Percentiles rank a stretch among this genome's conserved stretches.
These are phyloP conservation scores for Notothenia coriiceps DNA, from an alignment of 2,113 vertebrate genomes.

Conservation along the genomic window DNA sequence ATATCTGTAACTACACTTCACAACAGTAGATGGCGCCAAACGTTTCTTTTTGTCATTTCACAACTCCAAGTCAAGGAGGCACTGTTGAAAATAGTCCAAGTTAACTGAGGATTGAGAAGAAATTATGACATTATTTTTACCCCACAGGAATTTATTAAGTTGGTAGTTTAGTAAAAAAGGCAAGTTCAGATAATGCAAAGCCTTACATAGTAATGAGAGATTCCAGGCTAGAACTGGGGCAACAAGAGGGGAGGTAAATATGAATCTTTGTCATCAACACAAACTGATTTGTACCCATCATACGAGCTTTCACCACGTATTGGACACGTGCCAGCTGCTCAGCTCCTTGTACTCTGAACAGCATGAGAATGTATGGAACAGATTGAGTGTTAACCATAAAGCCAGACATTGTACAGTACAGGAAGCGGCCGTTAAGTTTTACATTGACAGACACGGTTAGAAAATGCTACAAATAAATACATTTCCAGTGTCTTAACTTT, in stretches of 20 bases:
- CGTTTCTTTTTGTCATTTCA: not conserved
- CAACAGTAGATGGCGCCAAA: conserved; percentile 39
- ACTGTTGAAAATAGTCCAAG: not conserved
- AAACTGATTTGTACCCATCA: not conserved
- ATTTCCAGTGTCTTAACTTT: not conserved
- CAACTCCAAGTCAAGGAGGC: not conserved
- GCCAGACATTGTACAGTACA: not conserved
- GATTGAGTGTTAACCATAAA: not conserved
- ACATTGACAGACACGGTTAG: not conserved
- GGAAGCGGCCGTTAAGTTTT: not conserved
- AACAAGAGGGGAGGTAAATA: not conserved
- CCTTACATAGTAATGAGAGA: conserved; percentile 1
- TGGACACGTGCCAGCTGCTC: not conserved
- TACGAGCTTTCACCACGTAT: not conserved
- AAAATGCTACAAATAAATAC: not conserved
- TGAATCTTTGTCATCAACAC: not conserved
- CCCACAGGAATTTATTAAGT: not conserved
- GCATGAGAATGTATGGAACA: not conserved
- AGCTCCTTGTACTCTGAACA: not conserved
- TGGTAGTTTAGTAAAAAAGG: not conserved
- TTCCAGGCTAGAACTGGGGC: not conserved
- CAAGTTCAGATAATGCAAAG: not conserved
- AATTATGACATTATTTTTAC: not conserved
- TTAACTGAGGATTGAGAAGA: not conserved
- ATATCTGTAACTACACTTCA: conserved; percentile 6